These are phyloP conservation scores for Salmo trutta DNA, from an alignment of 2,797 vertebrate species.

Conservation along the genomic window DNA sequence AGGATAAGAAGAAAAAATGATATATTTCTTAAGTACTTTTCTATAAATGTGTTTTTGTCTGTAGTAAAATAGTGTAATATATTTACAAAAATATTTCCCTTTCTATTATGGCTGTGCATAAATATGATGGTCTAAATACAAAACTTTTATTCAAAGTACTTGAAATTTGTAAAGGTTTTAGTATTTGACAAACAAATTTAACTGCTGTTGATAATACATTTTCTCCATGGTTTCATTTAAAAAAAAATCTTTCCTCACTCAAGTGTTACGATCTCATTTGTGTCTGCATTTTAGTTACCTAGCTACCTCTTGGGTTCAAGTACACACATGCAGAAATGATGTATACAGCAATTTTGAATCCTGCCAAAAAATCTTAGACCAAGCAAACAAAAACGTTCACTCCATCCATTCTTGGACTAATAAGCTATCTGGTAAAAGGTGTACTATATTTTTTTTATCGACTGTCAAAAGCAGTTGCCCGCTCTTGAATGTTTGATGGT, in stretches of 20 bases:
- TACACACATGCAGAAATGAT: conserved; percentile 51
- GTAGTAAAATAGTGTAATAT: conserved; percentile 61
- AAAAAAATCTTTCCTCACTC: conserved; percentile 37
- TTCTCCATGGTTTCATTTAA: neutral
- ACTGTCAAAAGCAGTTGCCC: conserved; percentile 39
- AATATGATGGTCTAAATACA: conserved; percentile 49
- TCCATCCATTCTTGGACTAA: conserved; percentile 6
- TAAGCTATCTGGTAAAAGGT: conserved; percentile 5
- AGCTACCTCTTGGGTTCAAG: conserved; percentile 63
- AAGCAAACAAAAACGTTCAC: conserved; percentile 44
- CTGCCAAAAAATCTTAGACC: conserved; percentile 49
- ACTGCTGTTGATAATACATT: conserved; percentile 60
- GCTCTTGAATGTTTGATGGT: conserved; percentile 73
- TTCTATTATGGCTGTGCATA: conserved; percentile 51
- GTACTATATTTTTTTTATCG: conserved; percentile 14
- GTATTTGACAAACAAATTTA: conserved; percentile 63
- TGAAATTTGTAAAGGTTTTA: conserved; percentile 70
- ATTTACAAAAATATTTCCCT: conserved; percentile 52
- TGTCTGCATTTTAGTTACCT: conserved; percentile 52
- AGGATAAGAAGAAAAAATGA: conserved; percentile 95
- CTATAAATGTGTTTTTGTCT: conserved; percentile 61
- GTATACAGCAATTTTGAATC: conserved; percentile 46
- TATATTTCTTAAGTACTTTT: conserved; percentile 38
- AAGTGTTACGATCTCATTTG: conserved; percentile 36
- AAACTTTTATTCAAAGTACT: conserved; percentile 68